A percentile compares a stretch with the other conserved stretches of the same genome.
These are phyloP conservation scores for Gallirallus australis DNA, from an alignment of 2,797 vertebrate genomes.

Conservation along the genomic window DNA sequence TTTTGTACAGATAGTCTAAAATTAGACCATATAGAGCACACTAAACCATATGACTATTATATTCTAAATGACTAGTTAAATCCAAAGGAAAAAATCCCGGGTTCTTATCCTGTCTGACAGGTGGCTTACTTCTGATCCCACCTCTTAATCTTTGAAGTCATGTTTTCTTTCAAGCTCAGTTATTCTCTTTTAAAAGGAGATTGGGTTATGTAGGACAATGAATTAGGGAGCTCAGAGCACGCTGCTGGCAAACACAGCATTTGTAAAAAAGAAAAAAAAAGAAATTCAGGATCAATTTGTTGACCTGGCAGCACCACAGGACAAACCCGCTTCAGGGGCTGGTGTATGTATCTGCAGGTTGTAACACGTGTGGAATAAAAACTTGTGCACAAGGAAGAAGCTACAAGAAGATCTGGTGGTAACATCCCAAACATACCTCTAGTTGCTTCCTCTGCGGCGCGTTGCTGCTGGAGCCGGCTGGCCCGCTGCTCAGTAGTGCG, in stretches of 20 bases:
- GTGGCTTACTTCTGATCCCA: slow-evolving; percentile 60
- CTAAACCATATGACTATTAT: not conserved
- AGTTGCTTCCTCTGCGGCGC: rapidly evolving
- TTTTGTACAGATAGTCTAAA: not conserved
- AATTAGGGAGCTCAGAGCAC: not conserved
- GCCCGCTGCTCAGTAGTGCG: rapidly evolving
- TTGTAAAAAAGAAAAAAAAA: not conserved
- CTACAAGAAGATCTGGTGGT: not conserved
- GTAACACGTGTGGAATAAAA: not conserved
- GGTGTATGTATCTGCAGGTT: not conserved
- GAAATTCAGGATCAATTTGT: not conserved
- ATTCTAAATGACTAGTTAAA: slow-evolving; percentile 30
- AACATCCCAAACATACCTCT: not conserved
- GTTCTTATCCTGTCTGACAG: slow-evolving; percentile 53
- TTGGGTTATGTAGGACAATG: not conserved
- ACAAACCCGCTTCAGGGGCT: not conserved
- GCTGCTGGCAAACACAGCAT: not conserved
- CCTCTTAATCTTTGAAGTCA: slow-evolving; percentile 2
- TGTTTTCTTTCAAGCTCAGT: slow-evolving; percentile 34
- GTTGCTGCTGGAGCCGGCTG: not conserved
- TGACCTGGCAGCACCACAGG: not conserved
- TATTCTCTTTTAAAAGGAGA: not conserved
- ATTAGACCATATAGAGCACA: not conserved
- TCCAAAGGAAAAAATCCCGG: not conserved
- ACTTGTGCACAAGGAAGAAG: not conserved